Percentiles rank a stretch among this genome's conserved stretches.
phyloP scores from a whole-genome alignment of 2,888 invertebrate species.

The Beris chalybata region DNA sequence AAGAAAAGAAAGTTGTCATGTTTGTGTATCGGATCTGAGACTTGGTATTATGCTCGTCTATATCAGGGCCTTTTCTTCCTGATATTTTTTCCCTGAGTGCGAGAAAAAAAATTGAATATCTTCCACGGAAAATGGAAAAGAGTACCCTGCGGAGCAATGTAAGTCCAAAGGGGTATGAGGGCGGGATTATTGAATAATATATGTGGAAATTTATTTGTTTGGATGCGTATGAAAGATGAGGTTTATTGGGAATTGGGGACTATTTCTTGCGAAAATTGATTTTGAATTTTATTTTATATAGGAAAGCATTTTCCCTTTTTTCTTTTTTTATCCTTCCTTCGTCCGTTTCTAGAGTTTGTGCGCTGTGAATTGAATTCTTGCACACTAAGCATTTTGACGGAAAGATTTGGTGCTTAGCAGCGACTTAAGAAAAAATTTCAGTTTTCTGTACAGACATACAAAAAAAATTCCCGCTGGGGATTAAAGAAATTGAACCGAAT shows the following conservation, averaged over 20 bases:
- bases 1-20: slow-evolving; percentile 29
- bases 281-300: slow-evolving; percentile 36
- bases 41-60: neutral
- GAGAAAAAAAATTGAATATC: neutral
- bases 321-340: too few relatives aligned
- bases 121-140: slow-evolving; percentile 3
- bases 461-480: too few relatives aligned
- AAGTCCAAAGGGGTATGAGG: slow-evolving; percentile 37
- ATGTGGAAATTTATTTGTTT: slow-evolving; percentile 41
- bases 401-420: too few relatives aligned
- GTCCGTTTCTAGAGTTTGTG: too few relatives aligned
- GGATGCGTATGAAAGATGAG: slow-evolving; percentile 41
- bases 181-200: slow-evolving; percentile 40
- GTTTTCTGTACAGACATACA: too few relatives aligned
- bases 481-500: too few relatives aligned
- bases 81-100: neutral
- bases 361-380: too few relatives aligned
- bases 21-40: slow-evolving; percentile 27
- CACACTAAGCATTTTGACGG: too few relatives aligned
- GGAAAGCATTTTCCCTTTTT: neutral
- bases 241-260: slow-evolving; percentile 41
- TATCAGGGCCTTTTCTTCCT: neutral
- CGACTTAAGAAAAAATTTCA: too few relatives aligned
- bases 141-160: slow-evolving; percentile 37
- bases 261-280: slow-evolving; percentile 39